phyloP scores from a whole-genome alignment of 2,888 invertebrate genomes.

The Steinernema hermaphroditum region DNA sequence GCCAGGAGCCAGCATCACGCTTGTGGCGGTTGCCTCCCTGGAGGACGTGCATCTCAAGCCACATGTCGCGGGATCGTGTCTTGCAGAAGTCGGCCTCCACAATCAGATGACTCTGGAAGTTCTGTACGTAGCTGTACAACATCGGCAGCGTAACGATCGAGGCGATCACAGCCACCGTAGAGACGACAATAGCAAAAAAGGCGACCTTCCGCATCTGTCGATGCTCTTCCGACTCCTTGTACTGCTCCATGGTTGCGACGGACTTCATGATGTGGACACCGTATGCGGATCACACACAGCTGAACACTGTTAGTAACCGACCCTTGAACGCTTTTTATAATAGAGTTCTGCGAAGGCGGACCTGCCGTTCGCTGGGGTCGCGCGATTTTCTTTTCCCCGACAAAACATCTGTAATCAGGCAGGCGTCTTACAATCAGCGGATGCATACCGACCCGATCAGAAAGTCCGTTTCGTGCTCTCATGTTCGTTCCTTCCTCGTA shows the following conservation, averaged over 20 bases:
- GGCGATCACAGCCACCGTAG: slow-evolving; percentile 63
- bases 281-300: slow-evolving; percentile 1
- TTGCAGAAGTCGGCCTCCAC: slow-evolving; percentile 66
- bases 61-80: slow-evolving; percentile 65
- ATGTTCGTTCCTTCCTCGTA: too few relatives aligned
- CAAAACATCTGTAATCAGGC: slow-evolving; percentile 26
- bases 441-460: too few relatives aligned
- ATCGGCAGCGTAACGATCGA: slow-evolving; percentile 65
- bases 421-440: not conserved
- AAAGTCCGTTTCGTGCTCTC: too few relatives aligned
- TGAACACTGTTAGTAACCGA: slow-evolving; percentile 1
- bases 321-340: slow-evolving; percentile 1
- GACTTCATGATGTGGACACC: slow-evolving; percentile 8
- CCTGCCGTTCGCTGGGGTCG: slow-evolving; percentile 5
- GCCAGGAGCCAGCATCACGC: slow-evolving; percentile 36
- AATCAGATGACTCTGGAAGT: slow-evolving; percentile 64
- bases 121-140: slow-evolving; percentile 65
- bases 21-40: slow-evolving; percentile 45
- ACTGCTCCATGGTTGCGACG: slow-evolving; percentile 22
- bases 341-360: not conserved
- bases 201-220: slow-evolving; percentile 63
- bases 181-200: slow-evolving; percentile 65
- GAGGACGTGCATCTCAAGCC: slow-evolving; percentile 62
- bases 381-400: slow-evolving; percentile 2
- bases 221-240: slow-evolving; percentile 58